A percentile compares a stretch with the other conserved stretches of the same genome.
Conservation (phyloP, 2,113 vertebrate genomes). For the Pseudonaja textilis region DNA sequence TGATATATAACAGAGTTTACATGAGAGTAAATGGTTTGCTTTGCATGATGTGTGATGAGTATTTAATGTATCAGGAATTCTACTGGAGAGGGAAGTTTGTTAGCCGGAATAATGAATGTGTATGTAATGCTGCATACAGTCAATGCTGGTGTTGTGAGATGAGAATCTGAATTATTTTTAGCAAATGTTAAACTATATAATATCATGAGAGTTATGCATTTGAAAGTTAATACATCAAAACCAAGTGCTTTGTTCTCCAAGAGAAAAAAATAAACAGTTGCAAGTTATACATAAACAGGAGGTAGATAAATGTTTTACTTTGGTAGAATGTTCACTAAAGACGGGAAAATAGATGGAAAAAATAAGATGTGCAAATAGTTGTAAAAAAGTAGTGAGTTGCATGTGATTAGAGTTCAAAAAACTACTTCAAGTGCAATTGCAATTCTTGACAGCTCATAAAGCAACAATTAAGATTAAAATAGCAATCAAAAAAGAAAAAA, state of each 20-base stretch:
- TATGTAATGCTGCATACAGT: neutral
- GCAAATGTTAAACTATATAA: neutral
- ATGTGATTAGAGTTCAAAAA: neutral
- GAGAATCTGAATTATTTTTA: neutral
- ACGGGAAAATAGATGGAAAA: neutral
- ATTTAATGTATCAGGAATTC: neutral
- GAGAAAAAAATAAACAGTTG: neutral
- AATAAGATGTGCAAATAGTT: neutral
- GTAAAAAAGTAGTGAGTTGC: neutral
- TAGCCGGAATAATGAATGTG: neutral
- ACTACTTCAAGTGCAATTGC: neutral
- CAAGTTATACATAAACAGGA: neutral
- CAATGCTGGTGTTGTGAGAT: neutral
- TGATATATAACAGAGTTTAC: neutral
- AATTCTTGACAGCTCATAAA: neutral
- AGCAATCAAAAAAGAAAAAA: neutral
- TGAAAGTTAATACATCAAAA: neutral
- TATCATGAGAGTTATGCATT: neutral
- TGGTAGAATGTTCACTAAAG: neutral
- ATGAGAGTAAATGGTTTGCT: neutral
- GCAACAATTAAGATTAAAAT: neutral
- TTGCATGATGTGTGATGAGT: neutral
- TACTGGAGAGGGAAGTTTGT: neutral
- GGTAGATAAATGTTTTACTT: neutral
- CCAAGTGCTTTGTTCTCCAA: neutral